phyloP scores from a whole-genome alignment of 2,797 vertebrate species.

The Onychomys leucogaster region DNA sequence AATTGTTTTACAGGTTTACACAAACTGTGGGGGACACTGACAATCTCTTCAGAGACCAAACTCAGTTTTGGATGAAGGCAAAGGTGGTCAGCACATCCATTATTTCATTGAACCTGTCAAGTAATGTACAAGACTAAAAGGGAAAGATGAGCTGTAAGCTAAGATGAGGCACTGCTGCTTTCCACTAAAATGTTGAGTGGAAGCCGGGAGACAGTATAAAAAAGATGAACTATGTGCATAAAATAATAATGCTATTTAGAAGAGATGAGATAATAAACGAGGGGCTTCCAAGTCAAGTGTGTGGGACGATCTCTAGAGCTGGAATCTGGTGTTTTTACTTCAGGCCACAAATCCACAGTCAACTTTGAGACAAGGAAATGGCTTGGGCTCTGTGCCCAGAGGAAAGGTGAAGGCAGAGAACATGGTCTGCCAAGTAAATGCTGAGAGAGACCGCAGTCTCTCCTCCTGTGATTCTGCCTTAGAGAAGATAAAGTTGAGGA shows the following conservation, averaged over 20 bases:
- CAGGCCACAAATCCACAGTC: constrained; percentile 65
- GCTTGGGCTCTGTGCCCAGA: constrained; percentile 50
- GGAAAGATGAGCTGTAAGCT: constrained; percentile 6
- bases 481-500: background rate
- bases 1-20: background rate
- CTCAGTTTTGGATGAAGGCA: background rate
- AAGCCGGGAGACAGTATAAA: constrained; percentile 47
- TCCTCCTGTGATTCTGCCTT: background rate
- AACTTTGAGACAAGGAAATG: constrained; percentile 51
- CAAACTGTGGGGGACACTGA: background rate
- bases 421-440: background rate
- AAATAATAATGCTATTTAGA: constrained; percentile 66
- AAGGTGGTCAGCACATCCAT: background rate
- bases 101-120: background rate
- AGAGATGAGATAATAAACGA: constrained; percentile 61
- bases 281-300: constrained; percentile 35
- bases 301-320: constrained; percentile 4
- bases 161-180: constrained; percentile 2
- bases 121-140: background rate
- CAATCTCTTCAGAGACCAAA: constrained; percentile 53
- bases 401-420: constrained; percentile 48
- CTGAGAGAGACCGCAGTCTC: background rate
- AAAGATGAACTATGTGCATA: constrained; percentile 54
- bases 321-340: constrained; percentile 64
- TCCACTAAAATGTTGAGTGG: constrained; percentile 40